These are phyloP conservation scores for Denticeps clupeoides DNA, from an alignment of 2,797 vertebrate species.

Conservation along the genomic window DNA sequence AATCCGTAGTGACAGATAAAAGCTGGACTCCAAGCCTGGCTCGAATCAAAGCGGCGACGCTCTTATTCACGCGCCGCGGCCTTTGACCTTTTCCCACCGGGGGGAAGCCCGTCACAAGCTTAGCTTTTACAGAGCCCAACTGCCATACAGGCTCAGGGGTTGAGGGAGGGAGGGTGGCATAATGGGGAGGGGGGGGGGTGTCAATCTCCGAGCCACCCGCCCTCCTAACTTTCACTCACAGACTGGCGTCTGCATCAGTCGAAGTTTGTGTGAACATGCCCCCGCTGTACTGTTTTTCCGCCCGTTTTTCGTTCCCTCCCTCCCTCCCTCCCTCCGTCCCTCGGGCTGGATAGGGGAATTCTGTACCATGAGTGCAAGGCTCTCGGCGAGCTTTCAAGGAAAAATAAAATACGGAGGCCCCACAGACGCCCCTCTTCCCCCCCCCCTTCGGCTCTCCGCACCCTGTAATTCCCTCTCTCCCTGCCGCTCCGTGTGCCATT, in stretches of 20 bases:
- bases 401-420: conserved; percentile 53
- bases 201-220: conserved; percentile 33
- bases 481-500: conserved; percentile 31
- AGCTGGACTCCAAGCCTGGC: conserved; percentile 18
- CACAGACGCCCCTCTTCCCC: conserved; percentile 23
- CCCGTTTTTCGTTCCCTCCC: not conserved
- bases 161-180: conserved; percentile 8
- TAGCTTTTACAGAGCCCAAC: conserved; percentile 29
- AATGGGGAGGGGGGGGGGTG: conserved; percentile 28
- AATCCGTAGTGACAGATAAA: conserved; percentile 6
- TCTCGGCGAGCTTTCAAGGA: conserved; percentile 61
- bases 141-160: conserved; percentile 30
- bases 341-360: conserved; percentile 49
- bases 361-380: conserved; percentile 60
- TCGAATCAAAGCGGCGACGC: conserved; percentile 21
- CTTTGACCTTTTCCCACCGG: conserved; percentile 40
- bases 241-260: not conserved
- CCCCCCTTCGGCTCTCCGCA: conserved; percentile 5
- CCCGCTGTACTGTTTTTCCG: conserved; percentile 22
- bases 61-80: conserved; percentile 40
- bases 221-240: too few species aligned
- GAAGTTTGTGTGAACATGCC: conserved; percentile 23
- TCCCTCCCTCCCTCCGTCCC: not conserved
- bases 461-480: not conserved
- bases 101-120: conserved; percentile 28